Conservation (phyloP, 2,113 vertebrate genomes). For the Thamnophis sirtalis region DNA sequence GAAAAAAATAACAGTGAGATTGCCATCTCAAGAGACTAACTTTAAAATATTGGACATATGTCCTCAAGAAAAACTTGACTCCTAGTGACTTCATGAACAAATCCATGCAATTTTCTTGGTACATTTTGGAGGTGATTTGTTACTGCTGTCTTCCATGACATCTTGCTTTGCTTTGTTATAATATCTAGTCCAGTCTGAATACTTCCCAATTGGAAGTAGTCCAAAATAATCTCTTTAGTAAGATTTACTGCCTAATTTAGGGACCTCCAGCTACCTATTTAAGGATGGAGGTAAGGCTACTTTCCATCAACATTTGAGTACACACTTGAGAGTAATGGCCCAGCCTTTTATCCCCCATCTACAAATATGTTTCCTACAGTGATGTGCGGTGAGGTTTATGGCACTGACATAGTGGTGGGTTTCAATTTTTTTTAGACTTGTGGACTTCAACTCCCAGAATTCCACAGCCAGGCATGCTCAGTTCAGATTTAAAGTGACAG, state of each 20-base stretch:
- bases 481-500: too few species aligned
- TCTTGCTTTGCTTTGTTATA: background rate
- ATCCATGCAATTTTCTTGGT: background rate
- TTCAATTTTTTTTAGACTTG: too few species aligned
- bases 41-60: background rate
- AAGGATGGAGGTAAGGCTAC: background rate
- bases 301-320: background rate
- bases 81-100: background rate
- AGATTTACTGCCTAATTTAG: background rate
- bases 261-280: background rate
- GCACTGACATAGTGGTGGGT: too few species aligned
- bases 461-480: too few species aligned
- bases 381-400: too few species aligned
- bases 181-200: background rate
- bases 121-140: background rate
- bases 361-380: background rate
- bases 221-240: background rate
- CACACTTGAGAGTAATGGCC: background rate
- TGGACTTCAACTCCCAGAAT: too few species aligned
- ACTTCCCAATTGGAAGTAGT: background rate
- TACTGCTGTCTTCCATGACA: background rate
- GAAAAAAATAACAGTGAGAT: background rate
- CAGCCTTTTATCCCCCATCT: background rate
- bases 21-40: background rate
- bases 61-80: background rate